These are phyloP conservation scores for Oikopleura dioica DNA, from an alignment of 23 tunicate genomes.

Conservation along the genomic window DNA sequence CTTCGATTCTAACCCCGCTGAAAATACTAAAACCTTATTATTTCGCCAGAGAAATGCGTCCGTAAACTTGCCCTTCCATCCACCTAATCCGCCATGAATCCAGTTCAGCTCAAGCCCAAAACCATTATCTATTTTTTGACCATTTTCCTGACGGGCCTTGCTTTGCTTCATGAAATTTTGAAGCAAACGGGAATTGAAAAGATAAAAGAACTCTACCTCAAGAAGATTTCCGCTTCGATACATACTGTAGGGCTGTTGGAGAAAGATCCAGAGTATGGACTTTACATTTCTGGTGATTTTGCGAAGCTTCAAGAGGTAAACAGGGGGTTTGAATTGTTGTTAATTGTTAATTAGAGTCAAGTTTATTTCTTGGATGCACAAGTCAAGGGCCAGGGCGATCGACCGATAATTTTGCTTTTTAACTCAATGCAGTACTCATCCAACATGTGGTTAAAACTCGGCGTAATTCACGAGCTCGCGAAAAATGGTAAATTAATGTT, in stretches of 20 bases:
- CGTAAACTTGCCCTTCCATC: too few species aligned
- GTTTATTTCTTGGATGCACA: conserved; percentile 4
- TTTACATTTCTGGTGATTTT: background rate
- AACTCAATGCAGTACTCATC: background rate
- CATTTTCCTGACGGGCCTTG: background rate
- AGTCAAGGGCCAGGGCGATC: background rate
- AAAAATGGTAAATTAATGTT: too few species aligned
- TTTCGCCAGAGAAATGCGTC: too few species aligned
- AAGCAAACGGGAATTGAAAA: background rate
- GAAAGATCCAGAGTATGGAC: background rate
- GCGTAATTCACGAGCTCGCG: background rate
- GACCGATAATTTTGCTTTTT: background rate
- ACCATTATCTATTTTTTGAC: background rate
- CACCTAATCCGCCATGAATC: too few species aligned
- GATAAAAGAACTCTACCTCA: background rate
- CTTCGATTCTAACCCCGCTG: too few species aligned
- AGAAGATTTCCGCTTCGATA: background rate
- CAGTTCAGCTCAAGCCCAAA: too few species aligned
- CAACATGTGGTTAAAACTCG: background rate
- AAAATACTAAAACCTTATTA: too few species aligned
- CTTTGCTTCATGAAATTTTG: background rate
- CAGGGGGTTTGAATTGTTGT: too few species aligned
- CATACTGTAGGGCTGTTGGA: background rate
- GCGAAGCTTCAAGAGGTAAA: background rate
- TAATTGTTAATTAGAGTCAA: too few species aligned